phyloP scores from a whole-genome alignment of 1,140 invertebrate species.

The Archivesica marissinica region DNA sequence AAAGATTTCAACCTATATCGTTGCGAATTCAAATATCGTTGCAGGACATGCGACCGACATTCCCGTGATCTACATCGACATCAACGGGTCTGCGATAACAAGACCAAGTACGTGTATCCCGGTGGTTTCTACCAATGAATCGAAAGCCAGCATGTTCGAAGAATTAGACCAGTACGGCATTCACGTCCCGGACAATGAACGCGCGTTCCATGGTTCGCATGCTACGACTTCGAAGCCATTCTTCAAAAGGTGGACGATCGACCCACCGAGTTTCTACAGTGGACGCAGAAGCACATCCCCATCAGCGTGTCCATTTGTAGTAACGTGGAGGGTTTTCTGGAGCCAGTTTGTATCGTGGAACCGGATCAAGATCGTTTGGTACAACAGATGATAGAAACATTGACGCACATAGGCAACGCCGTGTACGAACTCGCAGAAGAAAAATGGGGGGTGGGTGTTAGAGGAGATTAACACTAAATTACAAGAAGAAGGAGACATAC shows the following conservation, averaged over 20 bases:
- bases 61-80: neutral
- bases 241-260: conserved; percentile 11
- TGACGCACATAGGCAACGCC: neutral
- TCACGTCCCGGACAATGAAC: neutral
- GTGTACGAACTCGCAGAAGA: conserved; percentile 7
- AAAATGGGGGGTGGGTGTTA: conserved; percentile 28
- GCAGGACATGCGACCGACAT: conserved; percentile 7
- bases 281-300: conserved; percentile 2
- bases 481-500: neutral
- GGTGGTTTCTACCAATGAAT: conserved; percentile 1
- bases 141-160: conserved; percentile 5
- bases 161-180: conserved; percentile 30
- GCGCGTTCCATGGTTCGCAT: conserved; percentile 24
- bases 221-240: conserved; percentile 24
- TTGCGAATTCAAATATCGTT: conserved; percentile 28
- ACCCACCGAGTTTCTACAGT: conserved; percentile 35
- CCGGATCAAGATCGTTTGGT: conserved; percentile 29
- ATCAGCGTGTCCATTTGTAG: conserved; percentile 27
- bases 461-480: conserved; percentile 9
- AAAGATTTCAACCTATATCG: neutral
- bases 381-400: neutral
- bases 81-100: neutral
- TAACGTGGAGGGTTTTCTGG: conserved; percentile 1
- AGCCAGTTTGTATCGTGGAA: conserved; percentile 29
- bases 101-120: neutral